These are phyloP conservation scores for Hemichromis elongatus DNA, from an alignment of 2,113 vertebrate species.

Conservation along the genomic window DNA sequence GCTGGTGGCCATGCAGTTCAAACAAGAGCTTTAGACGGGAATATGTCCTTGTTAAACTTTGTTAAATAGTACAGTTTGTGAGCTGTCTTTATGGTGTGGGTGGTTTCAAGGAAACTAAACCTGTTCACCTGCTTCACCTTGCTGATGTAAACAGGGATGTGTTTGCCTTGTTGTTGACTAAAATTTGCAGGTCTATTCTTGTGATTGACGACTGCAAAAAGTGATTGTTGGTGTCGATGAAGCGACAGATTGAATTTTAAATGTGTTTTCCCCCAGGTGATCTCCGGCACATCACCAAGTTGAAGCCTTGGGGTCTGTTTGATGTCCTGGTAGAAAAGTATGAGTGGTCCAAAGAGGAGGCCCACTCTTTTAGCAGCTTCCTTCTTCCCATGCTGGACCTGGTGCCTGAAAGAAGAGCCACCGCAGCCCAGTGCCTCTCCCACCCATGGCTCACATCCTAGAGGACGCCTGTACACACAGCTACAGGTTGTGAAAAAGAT, in stretches of 20 bases:
- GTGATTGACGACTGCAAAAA: background rate
- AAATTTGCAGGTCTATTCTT: background rate
- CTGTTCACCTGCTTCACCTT: background rate
- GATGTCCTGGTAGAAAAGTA: conserved; percentile 96
- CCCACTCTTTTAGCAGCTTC: conserved; percentile 89
- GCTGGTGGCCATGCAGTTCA: background rate
- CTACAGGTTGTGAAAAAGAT: background rate
- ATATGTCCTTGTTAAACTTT: background rate
- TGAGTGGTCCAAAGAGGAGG: conserved; percentile 91
- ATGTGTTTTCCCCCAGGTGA: conserved; percentile 76
- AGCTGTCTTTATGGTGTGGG: background rate
- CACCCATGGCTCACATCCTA: conserved; percentile 90
- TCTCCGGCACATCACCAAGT: conserved; percentile 94
- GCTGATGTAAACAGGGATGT: background rate
- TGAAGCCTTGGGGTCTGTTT: conserved; percentile 94
- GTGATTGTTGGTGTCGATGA: background rate
- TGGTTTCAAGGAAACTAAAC: background rate
- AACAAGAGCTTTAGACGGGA: background rate
- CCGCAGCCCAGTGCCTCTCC: conserved; percentile 89
- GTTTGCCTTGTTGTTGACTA: background rate
- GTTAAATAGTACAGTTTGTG: background rate
- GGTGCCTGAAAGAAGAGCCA: conserved; percentile 89
- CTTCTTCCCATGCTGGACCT: conserved; percentile 95
- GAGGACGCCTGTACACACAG: background rate
- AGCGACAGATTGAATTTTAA: background rate